Evolutionary conservation across 2,888 invertebrate species (phyloP), one percentile per base, ranked within the genome.

Genomic region (Sesia bembeciformis): DNA sequence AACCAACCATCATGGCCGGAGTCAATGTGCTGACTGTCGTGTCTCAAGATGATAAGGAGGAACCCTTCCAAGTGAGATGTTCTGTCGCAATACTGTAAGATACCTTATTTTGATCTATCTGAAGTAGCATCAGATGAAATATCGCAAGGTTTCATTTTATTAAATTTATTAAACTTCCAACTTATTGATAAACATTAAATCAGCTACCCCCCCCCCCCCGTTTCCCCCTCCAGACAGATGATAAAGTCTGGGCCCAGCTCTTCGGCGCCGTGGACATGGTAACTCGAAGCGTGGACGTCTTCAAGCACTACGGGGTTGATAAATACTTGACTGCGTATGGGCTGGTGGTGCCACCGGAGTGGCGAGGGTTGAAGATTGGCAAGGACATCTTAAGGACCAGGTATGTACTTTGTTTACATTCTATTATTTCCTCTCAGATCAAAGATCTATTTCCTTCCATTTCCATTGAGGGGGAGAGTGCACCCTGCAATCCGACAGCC

Each of bases 231-330:
- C 62, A 89, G 89, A 80, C 84, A 0, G 79, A 83, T 0, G 89
- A 89, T 62, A 71, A 74, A 43, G 67, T 84, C 6, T 90, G 90
- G 85, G 79, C 80, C 0, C 67, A 77, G 50, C 72, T 89, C 1
- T 87, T 84, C 63, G 88, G 88, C 0, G 89, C 89, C 0, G 90
- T 90, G 0, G 86, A 90, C 61, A 64, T 81, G 49, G 88, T 90
- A 2, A 60, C 76, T 4, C 69, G 72, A 0, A 70, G 78, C 2
- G 84, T 82, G 43, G 79, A 90, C 59, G 58, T 90, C 4, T 90
- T 81, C 68, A 56, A 71, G 5, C 63, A 62, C 6, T 91, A 77
- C 60, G 68, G 68, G 0, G 86, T 90, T 4, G 79, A 85, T 41
- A 70, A 72, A 53, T 89, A 88, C 58, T 63, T 91, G 57, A 82